These are phyloP conservation scores for Chrysaora quinquecirrha DNA, from an alignment of 30 jellyfish, hydroid and myxozoan species.

Conservation along the genomic window DNA sequence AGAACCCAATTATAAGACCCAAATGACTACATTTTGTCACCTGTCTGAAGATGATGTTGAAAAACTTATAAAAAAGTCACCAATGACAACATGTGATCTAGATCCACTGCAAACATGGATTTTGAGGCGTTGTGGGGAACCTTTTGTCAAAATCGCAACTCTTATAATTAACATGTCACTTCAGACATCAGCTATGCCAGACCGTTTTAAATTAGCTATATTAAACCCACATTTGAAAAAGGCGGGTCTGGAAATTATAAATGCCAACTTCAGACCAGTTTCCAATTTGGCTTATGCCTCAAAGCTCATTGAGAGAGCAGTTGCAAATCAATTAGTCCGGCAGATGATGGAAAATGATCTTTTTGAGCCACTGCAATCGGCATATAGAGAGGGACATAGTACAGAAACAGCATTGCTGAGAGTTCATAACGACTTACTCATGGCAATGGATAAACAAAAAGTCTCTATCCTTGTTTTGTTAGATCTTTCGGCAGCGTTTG, in stretches of 20 bases:
- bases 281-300: constrained; percentile 7
- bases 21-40: background rate
- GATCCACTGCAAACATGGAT: background rate
- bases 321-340: background rate
- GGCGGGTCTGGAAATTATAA: too few relatives aligned
- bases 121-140: background rate
- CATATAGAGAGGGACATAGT: constrained; percentile 9
- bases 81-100: background rate
- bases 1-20: background rate
- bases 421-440: constrained; percentile 10
- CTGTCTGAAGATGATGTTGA: background rate
- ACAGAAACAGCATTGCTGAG: constrained; percentile 10
- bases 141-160: background rate
- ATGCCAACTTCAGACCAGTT: too few relatives aligned
- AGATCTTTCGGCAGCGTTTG: background rate
- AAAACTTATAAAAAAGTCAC: background rate
- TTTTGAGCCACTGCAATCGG: background rate
- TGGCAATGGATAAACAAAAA: background rate
- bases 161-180: too few relatives aligned
- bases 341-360: background rate
- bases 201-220: too few relatives aligned
- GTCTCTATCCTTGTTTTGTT: background rate
- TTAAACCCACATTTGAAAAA: too few relatives aligned
- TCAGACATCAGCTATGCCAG: too few relatives aligned
- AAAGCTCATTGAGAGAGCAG: constrained; percentile 18